Evolutionary conservation across 2,113 vertebrate genomes (phyloP), one percentile per base, ranked within the genome.

Genomic region (Microcebus ravelobensis): DNA sequence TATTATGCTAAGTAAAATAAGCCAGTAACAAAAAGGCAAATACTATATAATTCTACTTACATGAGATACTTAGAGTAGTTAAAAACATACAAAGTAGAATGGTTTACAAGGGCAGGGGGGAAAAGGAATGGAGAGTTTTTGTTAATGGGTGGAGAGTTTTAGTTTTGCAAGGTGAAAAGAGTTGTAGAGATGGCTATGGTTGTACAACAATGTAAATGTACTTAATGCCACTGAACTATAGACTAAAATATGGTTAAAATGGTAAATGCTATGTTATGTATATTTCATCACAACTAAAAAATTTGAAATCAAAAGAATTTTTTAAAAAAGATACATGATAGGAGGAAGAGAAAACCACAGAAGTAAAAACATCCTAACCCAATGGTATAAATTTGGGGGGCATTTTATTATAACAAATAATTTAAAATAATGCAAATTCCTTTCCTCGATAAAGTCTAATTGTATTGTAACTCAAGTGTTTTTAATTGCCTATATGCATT

Each of bases 391-490:
- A 48, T 71, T 92, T 76, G 48, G 39, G 5, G 5, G 31, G 34
- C 18, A 92, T 86, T 89, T 93, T 93, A 93, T 45, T 85, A 65
- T 84, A 39, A 94, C 36, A 96, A 96, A 77, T 70, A 76, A 76
- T 36, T 63, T 8, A 90, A 96, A 93, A 85, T 73, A 77, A 93
- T 81, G 9, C 6, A 65, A 71, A 82, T 90, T 77, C 14, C 34
- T 70, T 80, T 77, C 20, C 15, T 82, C 31, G 76, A 67, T 2
- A 68, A 88, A 96, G 23, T 52, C n/a, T 81, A 93, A 90, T n/a
- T 91, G 12, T 50, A 93, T 67, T 48, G 61, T 82, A 96, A 90
- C 34, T 71, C 65, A 93, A 79, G 55, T 71, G 50, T 55, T 86
- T 88, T 80, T 65, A 87, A 55, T 70, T 87, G 61, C 5, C 21